Percentiles rank a stretch among this genome's conserved stretches.
Conservation (phyloP, 2,113 vertebrate genomes). For the Dicerorhinus sumatrensis region DNA sequence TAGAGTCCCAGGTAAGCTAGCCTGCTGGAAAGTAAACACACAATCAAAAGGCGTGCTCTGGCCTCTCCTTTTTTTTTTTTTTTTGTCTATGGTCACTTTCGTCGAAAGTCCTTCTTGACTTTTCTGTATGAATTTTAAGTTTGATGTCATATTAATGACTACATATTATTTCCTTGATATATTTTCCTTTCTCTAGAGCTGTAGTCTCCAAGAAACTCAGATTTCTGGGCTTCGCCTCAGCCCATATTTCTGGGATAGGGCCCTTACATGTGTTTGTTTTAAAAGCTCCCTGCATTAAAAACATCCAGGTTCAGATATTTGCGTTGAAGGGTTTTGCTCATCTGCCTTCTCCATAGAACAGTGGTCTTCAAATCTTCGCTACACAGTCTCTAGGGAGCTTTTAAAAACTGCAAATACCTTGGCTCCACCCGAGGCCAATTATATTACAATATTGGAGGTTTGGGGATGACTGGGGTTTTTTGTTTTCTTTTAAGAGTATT, state of each 20-base stretch:
- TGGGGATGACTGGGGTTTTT: background rate
- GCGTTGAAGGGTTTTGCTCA: background rate
- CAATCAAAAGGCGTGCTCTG: background rate
- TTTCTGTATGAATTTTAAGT: conserved; percentile 39
- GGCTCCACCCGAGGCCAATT: background rate
- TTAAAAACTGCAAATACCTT: background rate
- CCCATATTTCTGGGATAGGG: background rate
- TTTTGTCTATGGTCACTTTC: background rate
- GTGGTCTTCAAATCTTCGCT: background rate
- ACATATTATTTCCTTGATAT: background rate
- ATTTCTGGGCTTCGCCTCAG: background rate
- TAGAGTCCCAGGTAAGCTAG: background rate
- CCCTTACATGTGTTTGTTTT: background rate
- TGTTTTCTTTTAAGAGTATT: background rate
- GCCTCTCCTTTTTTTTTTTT: background rate
- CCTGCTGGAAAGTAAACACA: background rate
- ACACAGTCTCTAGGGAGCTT: background rate
- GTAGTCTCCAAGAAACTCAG: background rate
- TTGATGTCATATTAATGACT: background rate
- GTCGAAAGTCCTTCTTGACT: background rate
- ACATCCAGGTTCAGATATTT: background rate
- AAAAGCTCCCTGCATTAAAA: background rate
- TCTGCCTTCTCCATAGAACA: background rate
- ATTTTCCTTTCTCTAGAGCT: background rate
- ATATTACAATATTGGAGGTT: background rate